A percentile compares a stretch with the other conserved stretches of the same genome.
These are phyloP conservation scores for Vulpes vulpes DNA, from an alignment of 2,113 vertebrate genomes.

Conservation along the genomic window DNA sequence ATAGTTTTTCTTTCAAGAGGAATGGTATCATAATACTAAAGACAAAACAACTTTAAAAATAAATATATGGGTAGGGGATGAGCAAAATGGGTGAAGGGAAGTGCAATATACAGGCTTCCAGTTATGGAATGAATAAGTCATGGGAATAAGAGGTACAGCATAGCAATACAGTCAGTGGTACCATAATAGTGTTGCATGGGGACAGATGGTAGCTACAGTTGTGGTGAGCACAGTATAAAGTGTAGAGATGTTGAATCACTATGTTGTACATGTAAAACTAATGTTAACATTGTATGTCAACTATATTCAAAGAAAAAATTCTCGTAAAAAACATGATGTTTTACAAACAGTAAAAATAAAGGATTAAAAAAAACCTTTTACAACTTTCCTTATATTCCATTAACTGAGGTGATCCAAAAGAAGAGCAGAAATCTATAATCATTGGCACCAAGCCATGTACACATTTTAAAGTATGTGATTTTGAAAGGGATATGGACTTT, in stretches of 20 bases:
- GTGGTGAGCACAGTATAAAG: background rate
- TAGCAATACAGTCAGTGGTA: background rate
- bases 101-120: background rate
- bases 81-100: background rate
- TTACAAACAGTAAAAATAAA: background rate
- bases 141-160: background rate
- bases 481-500: background rate
- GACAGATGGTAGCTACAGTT: background rate
- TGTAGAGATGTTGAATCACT: background rate
- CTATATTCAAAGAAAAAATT: background rate
- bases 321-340: background rate
- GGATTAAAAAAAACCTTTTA: background rate
- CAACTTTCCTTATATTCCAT: background rate
- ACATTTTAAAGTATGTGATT: background rate
- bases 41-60: background rate
- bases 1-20: background rate
- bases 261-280: background rate
- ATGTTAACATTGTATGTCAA: background rate
- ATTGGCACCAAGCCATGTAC: background rate
- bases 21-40: background rate
- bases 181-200: background rate
- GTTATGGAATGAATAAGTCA: background rate
- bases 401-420: background rate
- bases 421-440: background rate
- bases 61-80: background rate